Evolutionary conservation across 2,797 vertebrate species (phyloP).

Genomic region (Gobionotothen gibberifrons): DNA sequence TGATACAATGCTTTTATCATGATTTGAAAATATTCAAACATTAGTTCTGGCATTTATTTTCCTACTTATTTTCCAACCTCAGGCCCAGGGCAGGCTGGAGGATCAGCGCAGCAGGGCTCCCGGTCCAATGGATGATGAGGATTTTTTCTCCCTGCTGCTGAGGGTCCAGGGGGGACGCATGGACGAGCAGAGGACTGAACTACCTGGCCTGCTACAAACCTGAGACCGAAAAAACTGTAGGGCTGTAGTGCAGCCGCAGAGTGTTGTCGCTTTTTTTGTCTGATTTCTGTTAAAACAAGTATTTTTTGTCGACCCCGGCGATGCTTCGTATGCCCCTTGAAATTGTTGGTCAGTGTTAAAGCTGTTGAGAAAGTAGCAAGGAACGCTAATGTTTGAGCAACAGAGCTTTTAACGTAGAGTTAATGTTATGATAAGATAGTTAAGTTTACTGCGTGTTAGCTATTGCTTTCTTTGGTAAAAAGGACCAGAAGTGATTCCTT

Average conservation of each 20-base stretch:
- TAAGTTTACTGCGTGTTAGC: conserved; percentile 36
- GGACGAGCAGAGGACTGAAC: conserved; percentile 90
- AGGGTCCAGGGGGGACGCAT: conserved; percentile 90
- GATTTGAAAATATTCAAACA: not conserved
- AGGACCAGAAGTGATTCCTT: conserved; percentile 29
- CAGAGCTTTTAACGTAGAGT: conserved; percentile 34
- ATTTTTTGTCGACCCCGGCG: conserved; percentile 3
- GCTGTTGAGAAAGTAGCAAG: conserved; percentile 29
- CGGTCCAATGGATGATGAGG: conserved; percentile 89
- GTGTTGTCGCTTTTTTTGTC: conserved; percentile 32
- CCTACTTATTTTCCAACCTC: not conserved
- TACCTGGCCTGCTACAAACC: conserved; percentile 79
- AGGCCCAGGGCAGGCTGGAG: conserved; percentile 89
- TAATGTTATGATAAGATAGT: conserved; percentile 18
- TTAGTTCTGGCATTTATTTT: not conserved
- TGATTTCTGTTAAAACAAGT: conserved; percentile 15
- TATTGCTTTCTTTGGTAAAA: not conserved
- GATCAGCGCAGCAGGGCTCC: conserved; percentile 90
- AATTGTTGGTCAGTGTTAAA: conserved; percentile 38
- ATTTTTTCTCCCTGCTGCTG: conserved; percentile 90
- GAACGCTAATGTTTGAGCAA: conserved; percentile 48
- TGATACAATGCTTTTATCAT: not conserved
- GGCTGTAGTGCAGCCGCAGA: conserved; percentile 12
- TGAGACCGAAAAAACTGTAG: conserved; percentile 52
- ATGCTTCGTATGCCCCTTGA: conserved; percentile 25